Conservation (phyloP, 2,113 vertebrate genomes). For the Sialia sialis region DNA sequence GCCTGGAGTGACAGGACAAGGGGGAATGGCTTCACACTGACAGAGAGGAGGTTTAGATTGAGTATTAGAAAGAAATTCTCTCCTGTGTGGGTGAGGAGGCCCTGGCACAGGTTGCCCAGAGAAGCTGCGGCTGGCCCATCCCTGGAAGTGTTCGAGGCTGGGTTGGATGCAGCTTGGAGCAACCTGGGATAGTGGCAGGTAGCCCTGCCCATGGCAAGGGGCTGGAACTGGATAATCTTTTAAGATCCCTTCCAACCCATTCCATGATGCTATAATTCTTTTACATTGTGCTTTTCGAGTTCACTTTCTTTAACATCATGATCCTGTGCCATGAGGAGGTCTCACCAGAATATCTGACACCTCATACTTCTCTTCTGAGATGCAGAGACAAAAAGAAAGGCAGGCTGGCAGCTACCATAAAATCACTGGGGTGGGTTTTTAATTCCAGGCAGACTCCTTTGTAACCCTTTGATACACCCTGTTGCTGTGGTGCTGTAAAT, state of each 20-base stretch:
- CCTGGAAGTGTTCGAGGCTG: background rate
- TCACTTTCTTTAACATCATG: background rate
- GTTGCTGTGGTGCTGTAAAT: background rate
- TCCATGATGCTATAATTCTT: background rate
- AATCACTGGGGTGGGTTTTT: background rate
- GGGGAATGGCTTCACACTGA: background rate
- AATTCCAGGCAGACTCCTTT: background rate
- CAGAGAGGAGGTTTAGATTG: background rate
- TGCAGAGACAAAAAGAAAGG: background rate
- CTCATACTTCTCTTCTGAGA: background rate
- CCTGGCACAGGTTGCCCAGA: background rate
- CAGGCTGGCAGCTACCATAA: background rate
- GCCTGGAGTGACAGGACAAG: background rate
- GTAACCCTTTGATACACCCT: background rate
- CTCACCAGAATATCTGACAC: background rate
- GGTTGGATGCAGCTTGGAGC: background rate
- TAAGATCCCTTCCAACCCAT: background rate
- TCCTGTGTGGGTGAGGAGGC: accelerated
- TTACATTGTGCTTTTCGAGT: background rate
- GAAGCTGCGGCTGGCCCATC: background rate
- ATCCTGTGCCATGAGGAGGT: background rate
- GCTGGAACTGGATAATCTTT: background rate
- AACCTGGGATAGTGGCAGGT: background rate
- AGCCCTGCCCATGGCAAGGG: background rate
- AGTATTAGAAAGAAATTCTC: background rate